Evolutionary conservation across 2,113 vertebrate genomes (phyloP).

Genomic region (Oncorhynchus nerka): DNA sequence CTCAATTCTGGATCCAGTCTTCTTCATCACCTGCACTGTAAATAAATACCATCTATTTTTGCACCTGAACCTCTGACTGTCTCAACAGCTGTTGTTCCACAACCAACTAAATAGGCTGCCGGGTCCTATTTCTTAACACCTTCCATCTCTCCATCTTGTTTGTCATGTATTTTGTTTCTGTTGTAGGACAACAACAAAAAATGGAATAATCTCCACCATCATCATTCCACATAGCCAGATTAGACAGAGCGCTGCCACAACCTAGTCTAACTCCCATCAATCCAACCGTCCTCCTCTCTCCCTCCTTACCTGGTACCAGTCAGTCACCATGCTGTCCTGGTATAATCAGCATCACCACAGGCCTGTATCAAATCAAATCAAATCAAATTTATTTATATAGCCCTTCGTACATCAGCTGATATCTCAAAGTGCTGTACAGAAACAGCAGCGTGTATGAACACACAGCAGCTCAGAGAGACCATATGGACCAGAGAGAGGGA

Average conservation of each 20-base stretch:
- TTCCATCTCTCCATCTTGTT: neutral
- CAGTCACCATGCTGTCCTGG: slow-evolving; percentile 21
- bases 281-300: slow-evolving; percentile 17
- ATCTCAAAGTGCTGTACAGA: too few species aligned
- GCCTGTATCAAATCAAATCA: too few species aligned
- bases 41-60: too few species aligned
- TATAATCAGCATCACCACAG: slow-evolving; percentile 40
- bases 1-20: too few species aligned
- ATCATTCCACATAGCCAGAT: slow-evolving; percentile 21
- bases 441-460: too few species aligned
- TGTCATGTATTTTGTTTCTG: neutral
- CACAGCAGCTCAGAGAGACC: too few species aligned
- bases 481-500: too few species aligned
- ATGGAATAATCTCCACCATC: slow-evolving; percentile 40
- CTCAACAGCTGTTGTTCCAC: neutral
- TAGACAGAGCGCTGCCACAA: slow-evolving; percentile 36
- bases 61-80: too few species aligned
- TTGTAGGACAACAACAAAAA: slow-evolving; percentile 21
- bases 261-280: slow-evolving; percentile 52
- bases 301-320: slow-evolving; percentile 47
- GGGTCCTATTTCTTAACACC: too few species aligned
- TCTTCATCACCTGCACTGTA: too few species aligned
- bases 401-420: too few species aligned
- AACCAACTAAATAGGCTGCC: neutral
- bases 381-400: too few species aligned